Percentiles rank a stretch among this genome's conserved stretches.
phyloP scores from a whole-genome alignment of 2,797 vertebrate genomes.

The Clarias pachynema region DNA sequence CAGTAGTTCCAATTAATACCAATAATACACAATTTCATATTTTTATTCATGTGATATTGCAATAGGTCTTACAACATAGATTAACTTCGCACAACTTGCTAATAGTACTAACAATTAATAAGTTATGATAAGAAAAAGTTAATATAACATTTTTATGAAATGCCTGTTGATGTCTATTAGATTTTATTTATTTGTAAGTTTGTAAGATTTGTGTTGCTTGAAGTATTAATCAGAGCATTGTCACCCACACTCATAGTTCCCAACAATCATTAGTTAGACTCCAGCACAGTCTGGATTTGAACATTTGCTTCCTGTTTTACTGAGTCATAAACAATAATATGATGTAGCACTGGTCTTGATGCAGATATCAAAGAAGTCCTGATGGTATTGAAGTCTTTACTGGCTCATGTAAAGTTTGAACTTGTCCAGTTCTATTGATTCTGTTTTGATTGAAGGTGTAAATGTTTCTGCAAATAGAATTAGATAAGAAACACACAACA shows the following conservation, averaged over 20 bases:
- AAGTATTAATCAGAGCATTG: not conserved
- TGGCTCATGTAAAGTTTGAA: not conserved
- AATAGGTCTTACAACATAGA: not conserved
- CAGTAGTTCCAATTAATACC: no score
- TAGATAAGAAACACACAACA: not conserved
- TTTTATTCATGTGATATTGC: not conserved
- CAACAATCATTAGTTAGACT: not conserved
- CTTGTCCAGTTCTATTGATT: not conserved
- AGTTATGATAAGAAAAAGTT: not conserved
- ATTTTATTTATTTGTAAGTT: conserved; percentile 28
- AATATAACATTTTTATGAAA: not conserved
- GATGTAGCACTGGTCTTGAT: not conserved
- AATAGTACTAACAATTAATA: conserved; percentile 1
- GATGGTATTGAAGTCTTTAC: not conserved
- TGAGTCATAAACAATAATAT: not conserved
- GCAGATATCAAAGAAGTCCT: not conserved
- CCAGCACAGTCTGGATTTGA: not conserved
- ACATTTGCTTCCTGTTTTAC: not conserved
- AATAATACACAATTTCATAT: no score
- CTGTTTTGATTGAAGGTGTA: not conserved
- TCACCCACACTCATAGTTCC: not conserved
- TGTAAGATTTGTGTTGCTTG: not conserved
- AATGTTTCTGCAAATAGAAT: not conserved
- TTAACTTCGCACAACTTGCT: not conserved
- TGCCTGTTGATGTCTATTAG: not conserved